A percentile compares a stretch with the other conserved stretches of the same genome.
phyloP scores from a whole-genome alignment of 1,140 invertebrate genomes.

The Lordiphosa stackelbergi region DNA sequence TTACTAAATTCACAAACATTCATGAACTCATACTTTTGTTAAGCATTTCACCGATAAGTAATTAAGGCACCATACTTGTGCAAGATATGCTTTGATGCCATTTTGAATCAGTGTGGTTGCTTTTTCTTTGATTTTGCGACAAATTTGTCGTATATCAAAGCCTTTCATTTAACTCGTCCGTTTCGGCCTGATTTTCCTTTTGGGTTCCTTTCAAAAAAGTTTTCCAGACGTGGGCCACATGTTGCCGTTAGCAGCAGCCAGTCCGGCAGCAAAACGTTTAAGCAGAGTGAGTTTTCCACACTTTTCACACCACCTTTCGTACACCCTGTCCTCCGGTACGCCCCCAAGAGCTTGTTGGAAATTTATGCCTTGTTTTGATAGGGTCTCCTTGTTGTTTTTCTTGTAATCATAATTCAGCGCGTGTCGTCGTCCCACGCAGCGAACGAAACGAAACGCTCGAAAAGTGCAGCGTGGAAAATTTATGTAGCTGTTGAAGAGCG shows the following conservation, averaged over 20 bases:
- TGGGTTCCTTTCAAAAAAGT: conserved; percentile 10
- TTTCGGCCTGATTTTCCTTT: background rate
- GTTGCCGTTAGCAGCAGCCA: conserved; percentile 17
- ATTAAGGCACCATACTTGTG: too few relatives aligned
- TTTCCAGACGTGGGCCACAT: conserved; percentile 34
- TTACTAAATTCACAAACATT: too few relatives aligned
- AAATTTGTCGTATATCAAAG: too few relatives aligned
- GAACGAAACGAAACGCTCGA: conserved; percentile 23
- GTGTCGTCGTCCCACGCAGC: conserved; percentile 45
- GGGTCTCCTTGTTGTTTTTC: conserved; percentile 23
- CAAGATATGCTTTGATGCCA: too few relatives aligned
- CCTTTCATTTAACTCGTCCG: too few relatives aligned
- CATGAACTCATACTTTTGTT: too few relatives aligned
- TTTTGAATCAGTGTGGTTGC: too few relatives aligned
- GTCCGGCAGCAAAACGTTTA: background rate
- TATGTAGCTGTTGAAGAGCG: conserved; percentile 32
- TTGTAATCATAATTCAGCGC: conserved; percentile 66
- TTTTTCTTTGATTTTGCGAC: too few relatives aligned
- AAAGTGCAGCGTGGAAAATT: conserved; percentile 49
- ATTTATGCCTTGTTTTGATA: conserved; percentile 64
- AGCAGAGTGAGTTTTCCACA: conserved; percentile 30
- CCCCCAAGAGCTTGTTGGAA: conserved; percentile 1
- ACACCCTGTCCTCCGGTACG: background rate
- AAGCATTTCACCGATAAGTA: too few relatives aligned
- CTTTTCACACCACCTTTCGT: conserved; percentile 20